Evolutionary conservation across 2,888 invertebrate genomes (phyloP).

Genomic region (Perizoma flavofasciatum): DNA sequence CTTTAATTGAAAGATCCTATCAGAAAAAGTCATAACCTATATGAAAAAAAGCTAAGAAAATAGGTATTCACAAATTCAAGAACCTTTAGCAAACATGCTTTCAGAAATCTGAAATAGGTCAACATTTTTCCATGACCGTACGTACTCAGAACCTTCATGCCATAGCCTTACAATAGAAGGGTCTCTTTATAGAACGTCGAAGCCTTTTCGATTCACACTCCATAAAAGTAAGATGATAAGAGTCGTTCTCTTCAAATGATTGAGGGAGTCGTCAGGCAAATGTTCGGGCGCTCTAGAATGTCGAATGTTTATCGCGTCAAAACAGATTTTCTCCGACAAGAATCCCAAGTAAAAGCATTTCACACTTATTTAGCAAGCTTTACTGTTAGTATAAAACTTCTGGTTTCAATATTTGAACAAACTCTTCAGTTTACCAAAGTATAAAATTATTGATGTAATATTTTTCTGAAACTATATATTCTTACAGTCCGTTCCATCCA

Average conservation of each 20-base stretch:
- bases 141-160: conserved; percentile 62
- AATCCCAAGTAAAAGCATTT: conserved; percentile 61
- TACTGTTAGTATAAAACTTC: background rate
- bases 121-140: conserved; percentile 24
- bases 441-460: conserved; percentile 44
- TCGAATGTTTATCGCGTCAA: conserved; percentile 62
- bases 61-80: conserved; percentile 26
- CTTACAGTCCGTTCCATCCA: too few relatives aligned
- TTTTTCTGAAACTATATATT: too few relatives aligned
- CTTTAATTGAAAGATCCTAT: background rate
- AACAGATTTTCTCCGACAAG: conserved; percentile 63
- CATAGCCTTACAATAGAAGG: conserved; percentile 75
- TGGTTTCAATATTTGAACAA: background rate
- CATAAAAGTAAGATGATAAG: conserved; percentile 79
- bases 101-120: conserved; percentile 26
- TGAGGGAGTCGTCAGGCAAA: conserved; percentile 67
- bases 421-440: conserved; percentile 30
- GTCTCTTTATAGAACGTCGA: conserved; percentile 72
- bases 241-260: conserved; percentile 74
- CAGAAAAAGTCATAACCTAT: background rate
- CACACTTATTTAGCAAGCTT: conserved; percentile 57
- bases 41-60: background rate
- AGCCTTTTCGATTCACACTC: conserved; percentile 75
- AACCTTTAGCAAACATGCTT: conserved; percentile 28
- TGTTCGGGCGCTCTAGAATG: conserved; percentile 52